A percentile compares a stretch with the other conserved stretches of the same genome.
phyloP scores from a whole-genome alignment of 2,113 vertebrate genomes.

The Nicator chloris region DNA sequence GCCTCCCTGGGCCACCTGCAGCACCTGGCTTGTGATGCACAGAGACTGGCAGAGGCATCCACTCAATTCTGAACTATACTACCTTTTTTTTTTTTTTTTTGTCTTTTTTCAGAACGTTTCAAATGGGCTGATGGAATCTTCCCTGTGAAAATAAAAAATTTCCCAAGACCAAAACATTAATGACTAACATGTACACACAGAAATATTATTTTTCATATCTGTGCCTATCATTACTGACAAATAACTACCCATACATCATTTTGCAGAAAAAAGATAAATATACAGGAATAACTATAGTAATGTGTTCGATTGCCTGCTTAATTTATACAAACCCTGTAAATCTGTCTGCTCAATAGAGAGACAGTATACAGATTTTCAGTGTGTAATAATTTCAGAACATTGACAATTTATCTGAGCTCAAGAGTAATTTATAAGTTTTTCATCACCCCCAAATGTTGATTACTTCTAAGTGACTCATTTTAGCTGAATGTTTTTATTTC shows the following conservation, averaged over 20 bases:
- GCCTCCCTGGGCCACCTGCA: no score
- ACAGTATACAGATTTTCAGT: not conserved
- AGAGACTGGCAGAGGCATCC: not conserved
- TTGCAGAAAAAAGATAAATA: not conserved
- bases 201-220: not conserved
- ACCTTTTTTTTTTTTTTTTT: not conserved
- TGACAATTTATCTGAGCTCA: not conserved
- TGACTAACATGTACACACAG: not conserved
- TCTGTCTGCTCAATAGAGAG: not conserved
- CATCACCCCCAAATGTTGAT: not conserved
- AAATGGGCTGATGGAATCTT: not conserved
- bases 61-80: not conserved
- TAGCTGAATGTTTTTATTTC: not conserved
- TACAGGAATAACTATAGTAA: not conserved
- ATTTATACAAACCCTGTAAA: not conserved
- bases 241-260: not conserved
- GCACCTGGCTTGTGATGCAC: rapidly evolving
- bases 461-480: not conserved
- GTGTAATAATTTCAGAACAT: not conserved
- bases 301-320: not conserved
- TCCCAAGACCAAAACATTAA: not conserved
- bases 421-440: not conserved
- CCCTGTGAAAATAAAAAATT: not conserved
- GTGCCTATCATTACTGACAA: not conserved
- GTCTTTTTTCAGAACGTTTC: not conserved